These are phyloP conservation scores for Amphipyra tragopoginis DNA, from an alignment of 2,888 invertebrate species.

Conservation along the genomic window DNA sequence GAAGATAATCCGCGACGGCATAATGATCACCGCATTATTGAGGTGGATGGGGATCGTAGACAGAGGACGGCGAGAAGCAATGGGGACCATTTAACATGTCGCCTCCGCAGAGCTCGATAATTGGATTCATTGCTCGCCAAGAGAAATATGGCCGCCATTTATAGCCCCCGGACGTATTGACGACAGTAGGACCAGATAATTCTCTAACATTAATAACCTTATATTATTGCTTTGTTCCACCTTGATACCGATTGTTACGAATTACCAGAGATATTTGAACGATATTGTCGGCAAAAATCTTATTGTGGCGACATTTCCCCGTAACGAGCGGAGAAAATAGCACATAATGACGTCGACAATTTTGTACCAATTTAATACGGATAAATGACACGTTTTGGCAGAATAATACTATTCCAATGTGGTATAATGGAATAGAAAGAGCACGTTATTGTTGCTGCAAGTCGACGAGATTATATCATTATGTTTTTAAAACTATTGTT, in stretches of 20 bases:
- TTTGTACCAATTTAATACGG: neutral
- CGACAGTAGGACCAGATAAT: slow-evolving; percentile 62
- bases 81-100: slow-evolving; percentile 84
- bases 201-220: slow-evolving; percentile 58
- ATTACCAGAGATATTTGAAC: slow-evolving; percentile 36
- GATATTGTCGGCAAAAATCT: slow-evolving; percentile 25
- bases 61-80: slow-evolving; percentile 67
- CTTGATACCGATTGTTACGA: slow-evolving; percentile 44
- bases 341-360: slow-evolving; percentile 20
- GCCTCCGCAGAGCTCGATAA: slow-evolving; percentile 79
- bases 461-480: no score
- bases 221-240: slow-evolving; percentile 50
- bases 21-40: slow-evolving; percentile 63
- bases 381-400: slow-evolving; percentile 11
- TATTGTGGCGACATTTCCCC: slow-evolving; percentile 19
- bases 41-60: slow-evolving; percentile 51
- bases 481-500: no score
- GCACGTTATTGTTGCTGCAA: no score
- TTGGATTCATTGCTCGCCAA: slow-evolving; percentile 84
- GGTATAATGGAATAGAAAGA: no score
- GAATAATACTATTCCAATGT: slow-evolving; percentile 21
- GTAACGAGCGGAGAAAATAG: slow-evolving; percentile 23
- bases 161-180: slow-evolving; percentile 73
- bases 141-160: slow-evolving; percentile 81
- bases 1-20: slow-evolving; percentile 47